Conservation (phyloP, 2,888 invertebrate species). For the Mallateleia sp. region DNA sequence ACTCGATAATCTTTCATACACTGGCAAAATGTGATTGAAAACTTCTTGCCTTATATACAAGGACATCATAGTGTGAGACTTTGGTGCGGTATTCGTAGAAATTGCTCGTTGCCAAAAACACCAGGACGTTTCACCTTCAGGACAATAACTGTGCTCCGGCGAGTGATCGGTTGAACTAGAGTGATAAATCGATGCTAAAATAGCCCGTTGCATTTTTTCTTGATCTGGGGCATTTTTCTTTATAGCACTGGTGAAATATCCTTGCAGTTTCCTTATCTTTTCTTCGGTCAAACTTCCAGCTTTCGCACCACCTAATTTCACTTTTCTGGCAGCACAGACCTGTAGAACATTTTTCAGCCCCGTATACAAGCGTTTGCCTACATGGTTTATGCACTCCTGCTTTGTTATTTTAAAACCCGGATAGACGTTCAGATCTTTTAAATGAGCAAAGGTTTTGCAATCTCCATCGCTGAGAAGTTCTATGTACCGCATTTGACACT, state of each 20-base stretch:
- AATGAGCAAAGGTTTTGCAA: not conserved
- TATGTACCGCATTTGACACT: not conserved
- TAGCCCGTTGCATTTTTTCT: not conserved
- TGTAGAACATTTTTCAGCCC: not conserved
- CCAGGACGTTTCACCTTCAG: not conserved
- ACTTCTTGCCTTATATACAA: not conserved
- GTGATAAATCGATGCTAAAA: not conserved
- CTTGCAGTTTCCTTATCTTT: not conserved
- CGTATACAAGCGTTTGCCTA: not conserved
- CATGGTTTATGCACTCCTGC: constrained; percentile 1
- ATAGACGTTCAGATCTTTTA: not conserved
- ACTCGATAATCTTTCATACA: not conserved
- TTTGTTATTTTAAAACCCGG: not conserved
- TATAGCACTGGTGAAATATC: not conserved
- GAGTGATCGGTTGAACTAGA: not conserved
- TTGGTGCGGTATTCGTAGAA: not conserved
- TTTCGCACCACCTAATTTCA: not conserved
- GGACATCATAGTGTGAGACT: not conserved
- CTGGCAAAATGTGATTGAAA: not conserved
- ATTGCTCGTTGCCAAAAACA: not conserved
- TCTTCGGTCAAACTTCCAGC: constrained; percentile 1
- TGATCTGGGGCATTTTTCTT: not conserved
- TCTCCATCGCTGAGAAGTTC: not conserved
- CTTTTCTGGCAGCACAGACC: not conserved
- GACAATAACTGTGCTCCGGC: not conserved